Conservation (phyloP, 2,797 vertebrate genomes). For the Poecilia velifera region DNA sequence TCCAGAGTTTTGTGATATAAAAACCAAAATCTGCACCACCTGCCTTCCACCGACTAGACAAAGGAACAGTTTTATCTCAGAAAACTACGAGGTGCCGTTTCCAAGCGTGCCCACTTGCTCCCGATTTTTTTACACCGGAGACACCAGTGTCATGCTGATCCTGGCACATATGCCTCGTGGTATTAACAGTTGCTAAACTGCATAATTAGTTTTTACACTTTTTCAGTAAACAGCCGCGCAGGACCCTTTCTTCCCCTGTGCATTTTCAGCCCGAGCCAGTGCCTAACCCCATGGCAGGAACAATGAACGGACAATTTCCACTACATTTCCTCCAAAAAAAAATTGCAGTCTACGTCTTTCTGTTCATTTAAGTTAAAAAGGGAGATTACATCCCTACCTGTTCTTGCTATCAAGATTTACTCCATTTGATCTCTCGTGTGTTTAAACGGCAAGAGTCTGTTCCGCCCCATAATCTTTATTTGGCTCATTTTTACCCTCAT, state of each 20-base stretch:
- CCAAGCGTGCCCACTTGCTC: background rate
- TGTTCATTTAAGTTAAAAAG: background rate
- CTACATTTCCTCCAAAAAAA: background rate
- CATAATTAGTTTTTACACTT: background rate
- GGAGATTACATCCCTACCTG: constrained; percentile 1
- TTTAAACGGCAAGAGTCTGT: constrained; percentile 18
- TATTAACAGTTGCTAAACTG: background rate
- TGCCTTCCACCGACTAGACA: background rate
- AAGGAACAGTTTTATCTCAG: background rate
- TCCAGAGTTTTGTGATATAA: background rate
- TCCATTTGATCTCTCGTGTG: constrained; percentile 6
- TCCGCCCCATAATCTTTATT: constrained; percentile 18
- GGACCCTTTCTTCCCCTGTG: background rate
- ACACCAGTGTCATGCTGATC: background rate
- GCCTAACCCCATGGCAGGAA: background rate
- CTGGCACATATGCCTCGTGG: background rate
- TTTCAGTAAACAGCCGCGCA: background rate
- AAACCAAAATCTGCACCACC: background rate
- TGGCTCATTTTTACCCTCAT: constrained; percentile 4
- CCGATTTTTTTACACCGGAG: background rate
- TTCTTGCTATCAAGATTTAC: constrained; percentile 17
- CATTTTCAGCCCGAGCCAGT: background rate
- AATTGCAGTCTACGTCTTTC: background rate
- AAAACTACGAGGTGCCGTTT: background rate
- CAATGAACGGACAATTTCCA: background rate